These are phyloP conservation scores for Lasaia peninsularis DNA, from an alignment of 1,140 invertebrate genomes.

Conservation along the genomic window DNA sequence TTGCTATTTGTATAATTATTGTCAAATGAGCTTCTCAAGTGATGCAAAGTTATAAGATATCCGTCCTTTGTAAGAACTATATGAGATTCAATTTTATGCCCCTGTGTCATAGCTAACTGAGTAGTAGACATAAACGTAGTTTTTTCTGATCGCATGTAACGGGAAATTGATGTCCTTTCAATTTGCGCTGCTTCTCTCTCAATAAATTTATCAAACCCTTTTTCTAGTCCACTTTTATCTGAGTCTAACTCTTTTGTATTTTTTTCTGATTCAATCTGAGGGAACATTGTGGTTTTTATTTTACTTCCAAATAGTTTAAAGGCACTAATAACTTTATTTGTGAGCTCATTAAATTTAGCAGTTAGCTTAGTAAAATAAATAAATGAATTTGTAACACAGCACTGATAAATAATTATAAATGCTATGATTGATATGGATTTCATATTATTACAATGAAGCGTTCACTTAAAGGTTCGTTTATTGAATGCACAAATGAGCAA, in stretches of 20 bases:
- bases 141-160: slow-evolving; percentile 30
- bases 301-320: slow-evolving; percentile 28
- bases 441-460: slow-evolving; percentile 19
- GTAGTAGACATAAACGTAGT: slow-evolving; percentile 48
- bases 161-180: slow-evolving; percentile 22
- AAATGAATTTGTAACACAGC: slow-evolving; percentile 18
- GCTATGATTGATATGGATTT: slow-evolving; percentile 24
- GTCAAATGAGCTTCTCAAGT: slow-evolving; percentile 75
- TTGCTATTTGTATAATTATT: neutral
- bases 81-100: slow-evolving; percentile 83
- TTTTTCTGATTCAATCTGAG: slow-evolving; percentile 9
- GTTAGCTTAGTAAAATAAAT: slow-evolving; percentile 28
- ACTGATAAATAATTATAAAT: slow-evolving; percentile 22
- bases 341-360: slow-evolving; percentile 31
- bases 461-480: neutral
- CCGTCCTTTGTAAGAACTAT: slow-evolving; percentile 77
- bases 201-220: slow-evolving; percentile 26
- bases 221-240: slow-evolving; percentile 22
- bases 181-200: slow-evolving; percentile 26
- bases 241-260: neutral
- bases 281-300: slow-evolving; percentile 28
- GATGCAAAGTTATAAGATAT: slow-evolving; percentile 78
- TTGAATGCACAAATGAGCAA: neutral
- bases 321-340: slow-evolving; percentile 20
- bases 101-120: slow-evolving; percentile 79